Evolutionary conservation across 2,888 invertebrate species (phyloP).

Genomic region (Agrilus biguttatus): DNA sequence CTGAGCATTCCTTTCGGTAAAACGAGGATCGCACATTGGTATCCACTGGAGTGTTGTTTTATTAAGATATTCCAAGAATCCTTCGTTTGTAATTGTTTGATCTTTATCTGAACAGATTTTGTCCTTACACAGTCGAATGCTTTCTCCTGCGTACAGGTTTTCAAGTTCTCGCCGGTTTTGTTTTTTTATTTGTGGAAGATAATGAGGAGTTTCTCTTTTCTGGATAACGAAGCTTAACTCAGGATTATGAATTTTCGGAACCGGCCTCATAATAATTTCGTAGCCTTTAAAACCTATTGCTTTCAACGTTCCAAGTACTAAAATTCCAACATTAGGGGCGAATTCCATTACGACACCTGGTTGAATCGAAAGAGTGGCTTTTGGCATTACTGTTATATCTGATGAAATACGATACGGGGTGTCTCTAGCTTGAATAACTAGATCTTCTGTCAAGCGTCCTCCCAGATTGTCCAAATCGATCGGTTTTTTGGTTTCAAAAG

Average conservation of each 20-base stretch:
- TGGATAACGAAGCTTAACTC: constrained; percentile 24
- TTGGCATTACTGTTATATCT: constrained; percentile 96
- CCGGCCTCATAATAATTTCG: constrained; percentile 66
- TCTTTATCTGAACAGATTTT: constrained; percentile 50
- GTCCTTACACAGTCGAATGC: constrained; percentile 67
- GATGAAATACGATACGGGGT: constrained; percentile 67
- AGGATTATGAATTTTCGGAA: constrained; percentile 22
- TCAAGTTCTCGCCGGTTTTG: constrained; percentile 38
- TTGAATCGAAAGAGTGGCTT: constrained; percentile 68
- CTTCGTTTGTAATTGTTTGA: constrained; percentile 47
- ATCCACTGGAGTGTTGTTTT: constrained; percentile 92
- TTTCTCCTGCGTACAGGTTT: constrained; percentile 40
- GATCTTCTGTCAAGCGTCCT: constrained; percentile 56
- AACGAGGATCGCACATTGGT: constrained; percentile 87
- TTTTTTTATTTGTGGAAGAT: neutral
- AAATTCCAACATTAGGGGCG: constrained; percentile 86
- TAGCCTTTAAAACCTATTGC: constrained; percentile 66
- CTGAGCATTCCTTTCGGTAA: constrained; percentile 92
- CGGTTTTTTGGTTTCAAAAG: constrained; percentile 41
- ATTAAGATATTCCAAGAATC: constrained; percentile 92
- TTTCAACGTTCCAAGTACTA: constrained; percentile 80
- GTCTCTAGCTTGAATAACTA: constrained; percentile 46
- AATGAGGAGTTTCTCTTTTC: neutral
- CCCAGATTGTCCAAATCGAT: constrained; percentile 56
- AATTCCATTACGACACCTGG: constrained; percentile 88